Evolutionary conservation across 92 coral and sea anemone species (phyloP).

Genomic region (Siderastrea radians): DNA sequence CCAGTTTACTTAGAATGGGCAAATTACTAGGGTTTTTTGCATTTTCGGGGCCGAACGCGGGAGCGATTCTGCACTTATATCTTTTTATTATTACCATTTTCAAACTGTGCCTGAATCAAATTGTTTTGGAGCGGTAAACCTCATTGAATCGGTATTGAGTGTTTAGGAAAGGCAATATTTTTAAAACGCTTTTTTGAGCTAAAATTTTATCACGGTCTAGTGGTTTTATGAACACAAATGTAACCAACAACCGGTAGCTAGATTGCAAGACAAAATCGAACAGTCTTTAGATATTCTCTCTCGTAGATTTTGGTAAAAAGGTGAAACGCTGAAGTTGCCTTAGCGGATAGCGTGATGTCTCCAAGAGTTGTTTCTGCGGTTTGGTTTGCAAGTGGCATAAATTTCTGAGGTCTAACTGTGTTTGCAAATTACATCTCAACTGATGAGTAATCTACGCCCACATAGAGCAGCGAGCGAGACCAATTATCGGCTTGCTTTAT

Average conservation of each 20-base stretch:
- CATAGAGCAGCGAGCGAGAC: not conserved
- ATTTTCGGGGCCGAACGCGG: not conserved
- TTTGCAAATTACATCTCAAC: not conserved
- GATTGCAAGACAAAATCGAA: no score
- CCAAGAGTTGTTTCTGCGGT: not conserved
- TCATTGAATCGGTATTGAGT: not conserved
- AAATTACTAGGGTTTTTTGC: not conserved
- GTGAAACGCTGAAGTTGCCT: not conserved
- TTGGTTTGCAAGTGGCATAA: not conserved
- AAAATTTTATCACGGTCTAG: not conserved
- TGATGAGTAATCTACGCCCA: slow-evolving; percentile 24
- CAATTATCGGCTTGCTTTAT: slow-evolving; percentile 24
- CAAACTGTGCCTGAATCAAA: not conserved
- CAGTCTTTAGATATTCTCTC: no score
- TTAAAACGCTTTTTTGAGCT: not conserved
- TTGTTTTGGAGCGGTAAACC: not conserved
- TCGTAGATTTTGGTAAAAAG: no score
- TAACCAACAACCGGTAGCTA: no score
- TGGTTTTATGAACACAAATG: not conserved
- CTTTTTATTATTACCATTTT: not conserved
- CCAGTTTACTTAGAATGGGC: not conserved
- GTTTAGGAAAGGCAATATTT: not conserved
- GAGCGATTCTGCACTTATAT: not conserved
- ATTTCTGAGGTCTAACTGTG: not conserved
- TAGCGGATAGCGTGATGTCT: not conserved